Conservation (phyloP, 1,140 invertebrate species). For the Pollicipes pollicipes region DNA sequence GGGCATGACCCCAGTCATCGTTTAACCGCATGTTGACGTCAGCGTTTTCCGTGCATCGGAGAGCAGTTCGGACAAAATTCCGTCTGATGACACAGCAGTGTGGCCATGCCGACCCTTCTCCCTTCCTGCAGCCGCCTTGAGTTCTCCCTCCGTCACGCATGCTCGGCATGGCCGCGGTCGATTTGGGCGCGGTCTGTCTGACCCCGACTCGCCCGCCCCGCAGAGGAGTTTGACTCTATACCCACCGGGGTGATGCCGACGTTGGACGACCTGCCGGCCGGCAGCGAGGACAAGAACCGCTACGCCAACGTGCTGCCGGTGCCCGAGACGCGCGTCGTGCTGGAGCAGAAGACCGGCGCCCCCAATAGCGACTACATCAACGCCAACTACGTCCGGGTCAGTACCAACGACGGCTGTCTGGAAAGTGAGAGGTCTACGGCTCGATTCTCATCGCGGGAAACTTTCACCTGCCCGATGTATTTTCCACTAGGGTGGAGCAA, state of each 20-base stretch:
- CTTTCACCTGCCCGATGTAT: too few species aligned
- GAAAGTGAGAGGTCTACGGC: conserved; percentile 22
- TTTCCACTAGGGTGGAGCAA: too few species aligned
- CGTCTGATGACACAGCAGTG: too few species aligned
- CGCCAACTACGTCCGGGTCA: conserved; percentile 34
- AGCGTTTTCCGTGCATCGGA: too few species aligned
- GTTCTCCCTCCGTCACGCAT: too few species aligned
- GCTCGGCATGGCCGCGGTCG: too few species aligned
- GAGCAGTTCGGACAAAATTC: too few species aligned
- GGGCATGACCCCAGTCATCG: too few species aligned
- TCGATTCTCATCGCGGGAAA: conserved; percentile 5
- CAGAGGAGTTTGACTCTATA: conserved; percentile 56
- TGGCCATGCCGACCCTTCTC: too few species aligned
- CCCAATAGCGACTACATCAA: conserved; percentile 76
- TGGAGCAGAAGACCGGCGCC: conserved; percentile 43
- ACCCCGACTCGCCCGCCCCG: conserved; percentile 14
- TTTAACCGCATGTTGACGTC: too few species aligned
- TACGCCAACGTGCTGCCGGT: conserved; percentile 85
- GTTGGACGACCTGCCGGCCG: conserved; percentile 56
- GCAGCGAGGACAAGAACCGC: conserved; percentile 76
- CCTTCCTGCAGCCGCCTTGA: too few species aligned
- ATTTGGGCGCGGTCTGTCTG: too few species aligned
- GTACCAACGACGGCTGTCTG: conserved; percentile 17
- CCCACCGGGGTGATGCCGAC: conserved; percentile 52
- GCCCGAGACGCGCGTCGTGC: conserved; percentile 55